These are phyloP conservation scores for Phaethon lepturus DNA, from an alignment of 2,113 vertebrate genomes.

Conservation along the genomic window DNA sequence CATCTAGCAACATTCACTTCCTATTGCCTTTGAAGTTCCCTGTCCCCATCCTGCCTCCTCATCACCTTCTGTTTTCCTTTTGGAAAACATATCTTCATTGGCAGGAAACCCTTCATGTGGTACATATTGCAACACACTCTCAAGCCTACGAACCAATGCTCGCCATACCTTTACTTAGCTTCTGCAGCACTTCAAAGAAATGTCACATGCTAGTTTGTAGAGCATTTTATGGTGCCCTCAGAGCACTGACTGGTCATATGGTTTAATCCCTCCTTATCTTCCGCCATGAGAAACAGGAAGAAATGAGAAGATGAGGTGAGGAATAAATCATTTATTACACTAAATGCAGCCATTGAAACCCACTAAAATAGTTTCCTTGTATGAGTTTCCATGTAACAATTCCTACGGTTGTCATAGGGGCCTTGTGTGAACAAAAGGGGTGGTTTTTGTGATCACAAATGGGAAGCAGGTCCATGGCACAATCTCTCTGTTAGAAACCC, in stretches of 20 bases:
- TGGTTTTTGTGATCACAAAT: background rate
- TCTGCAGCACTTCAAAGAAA: background rate
- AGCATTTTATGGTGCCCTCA: background rate
- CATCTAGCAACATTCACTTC: background rate
- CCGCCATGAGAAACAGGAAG: background rate
- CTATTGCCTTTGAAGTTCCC: background rate
- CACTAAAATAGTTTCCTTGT: background rate
- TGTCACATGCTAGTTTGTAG: background rate
- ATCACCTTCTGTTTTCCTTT: background rate
- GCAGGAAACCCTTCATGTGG: background rate
- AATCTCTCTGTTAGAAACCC: constrained; percentile 28
- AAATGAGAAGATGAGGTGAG: background rate
- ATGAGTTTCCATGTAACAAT: background rate
- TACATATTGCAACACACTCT: background rate
- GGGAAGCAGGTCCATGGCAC: background rate
- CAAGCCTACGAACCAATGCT: background rate
- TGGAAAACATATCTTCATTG: background rate
- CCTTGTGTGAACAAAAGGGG: background rate
- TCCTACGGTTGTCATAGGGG: background rate
- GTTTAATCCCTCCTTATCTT: background rate
- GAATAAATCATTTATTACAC: background rate
- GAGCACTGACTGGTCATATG: background rate
- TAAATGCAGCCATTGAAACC: background rate
- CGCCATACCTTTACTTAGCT: background rate
- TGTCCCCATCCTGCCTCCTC: background rate